Percentiles rank a stretch among this genome's conserved stretches.
These are phyloP conservation scores for Herminia tarsipennalis DNA, from an alignment of 2,888 invertebrate genomes.

Conservation along the genomic window DNA sequence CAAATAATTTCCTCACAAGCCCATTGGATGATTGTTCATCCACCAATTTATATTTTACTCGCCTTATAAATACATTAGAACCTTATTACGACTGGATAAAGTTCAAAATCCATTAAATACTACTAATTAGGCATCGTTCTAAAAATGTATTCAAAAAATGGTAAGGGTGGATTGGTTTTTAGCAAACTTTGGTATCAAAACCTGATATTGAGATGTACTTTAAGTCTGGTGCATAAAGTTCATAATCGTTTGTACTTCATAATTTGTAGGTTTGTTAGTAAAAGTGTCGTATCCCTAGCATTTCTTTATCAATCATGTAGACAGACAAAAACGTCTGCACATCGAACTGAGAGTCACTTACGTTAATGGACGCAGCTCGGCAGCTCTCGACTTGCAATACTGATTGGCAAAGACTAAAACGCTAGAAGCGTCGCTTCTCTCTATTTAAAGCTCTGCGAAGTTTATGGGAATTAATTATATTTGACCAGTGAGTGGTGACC, in stretches of 20 bases:
- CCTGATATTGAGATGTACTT: not conserved
- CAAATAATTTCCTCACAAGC: slow-evolving; percentile 53
- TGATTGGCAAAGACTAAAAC: slow-evolving; percentile 54
- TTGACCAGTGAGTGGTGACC: too few species aligned
- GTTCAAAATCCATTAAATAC: slow-evolving; percentile 4
- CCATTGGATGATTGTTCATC: slow-evolving; percentile 50
- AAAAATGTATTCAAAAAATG: slow-evolving; percentile 39
- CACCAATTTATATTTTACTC: slow-evolving; percentile 31
- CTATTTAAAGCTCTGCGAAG: too few species aligned
- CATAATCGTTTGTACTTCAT: slow-evolving; percentile 16
- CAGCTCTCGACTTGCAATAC: slow-evolving; percentile 53
- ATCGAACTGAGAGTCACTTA: slow-evolving; percentile 81
- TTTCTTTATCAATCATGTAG: slow-evolving; percentile 82
- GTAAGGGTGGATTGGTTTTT: slow-evolving; percentile 39
- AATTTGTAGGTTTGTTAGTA: slow-evolving; percentile 39
- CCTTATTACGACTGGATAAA: slow-evolving; percentile 2
- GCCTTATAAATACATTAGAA: not conserved
- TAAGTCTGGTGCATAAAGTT: slow-evolving; percentile 21
- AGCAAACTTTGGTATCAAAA: slow-evolving; percentile 13
- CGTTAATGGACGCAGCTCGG: slow-evolving; percentile 74
- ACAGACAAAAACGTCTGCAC: slow-evolving; percentile 75
- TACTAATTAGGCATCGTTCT: slow-evolving; percentile 6
- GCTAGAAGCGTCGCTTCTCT: not conserved
- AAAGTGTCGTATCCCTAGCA: slow-evolving; percentile 74
- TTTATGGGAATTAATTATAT: too few species aligned